Conservation (phyloP, 2,797 vertebrate species). For the Siniperca scherzeri region DNA sequence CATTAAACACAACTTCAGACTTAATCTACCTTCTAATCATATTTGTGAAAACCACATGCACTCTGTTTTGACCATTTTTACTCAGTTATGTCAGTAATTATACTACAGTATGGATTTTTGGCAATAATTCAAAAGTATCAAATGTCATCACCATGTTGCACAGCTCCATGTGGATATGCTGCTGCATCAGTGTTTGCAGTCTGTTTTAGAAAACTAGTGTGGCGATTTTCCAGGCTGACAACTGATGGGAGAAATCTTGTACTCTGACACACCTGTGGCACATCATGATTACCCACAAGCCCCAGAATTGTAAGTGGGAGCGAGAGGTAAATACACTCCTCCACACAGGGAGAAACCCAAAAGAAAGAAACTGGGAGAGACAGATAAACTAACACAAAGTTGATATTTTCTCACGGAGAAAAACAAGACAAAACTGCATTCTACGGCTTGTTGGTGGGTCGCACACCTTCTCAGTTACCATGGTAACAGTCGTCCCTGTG, state of each 20-base stretch:
- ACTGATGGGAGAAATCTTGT: conserved; percentile 36
- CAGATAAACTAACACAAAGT: conserved; percentile 53
- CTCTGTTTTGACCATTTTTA: not conserved
- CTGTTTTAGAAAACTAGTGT: conserved; percentile 13
- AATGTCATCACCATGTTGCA: not conserved
- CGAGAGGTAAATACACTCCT: not conserved
- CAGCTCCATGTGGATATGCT: not conserved
- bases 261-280: conserved; percentile 51
- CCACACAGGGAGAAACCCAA: not conserved
- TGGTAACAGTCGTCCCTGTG: conserved; percentile 74
- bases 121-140: not conserved
- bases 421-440: conserved; percentile 55
- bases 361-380: conserved; percentile 10
- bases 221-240: conserved; percentile 44
- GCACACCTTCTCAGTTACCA: conserved; percentile 74
- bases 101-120: not conserved
- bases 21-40: not conserved
- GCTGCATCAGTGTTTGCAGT: not conserved
- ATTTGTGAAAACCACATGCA: conserved; percentile 5
- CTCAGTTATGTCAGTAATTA: not conserved
- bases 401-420: conserved; percentile 48
- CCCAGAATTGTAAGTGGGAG: conserved; percentile 8
- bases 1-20: not conserved
- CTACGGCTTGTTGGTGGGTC: conserved; percentile 66
- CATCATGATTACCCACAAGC: conserved; percentile 46